A percentile compares a stretch with the other conserved stretches of the same genome.
Evolutionary conservation across 2,888 invertebrate species (phyloP).

Genomic region (Smittia sp.): DNA sequence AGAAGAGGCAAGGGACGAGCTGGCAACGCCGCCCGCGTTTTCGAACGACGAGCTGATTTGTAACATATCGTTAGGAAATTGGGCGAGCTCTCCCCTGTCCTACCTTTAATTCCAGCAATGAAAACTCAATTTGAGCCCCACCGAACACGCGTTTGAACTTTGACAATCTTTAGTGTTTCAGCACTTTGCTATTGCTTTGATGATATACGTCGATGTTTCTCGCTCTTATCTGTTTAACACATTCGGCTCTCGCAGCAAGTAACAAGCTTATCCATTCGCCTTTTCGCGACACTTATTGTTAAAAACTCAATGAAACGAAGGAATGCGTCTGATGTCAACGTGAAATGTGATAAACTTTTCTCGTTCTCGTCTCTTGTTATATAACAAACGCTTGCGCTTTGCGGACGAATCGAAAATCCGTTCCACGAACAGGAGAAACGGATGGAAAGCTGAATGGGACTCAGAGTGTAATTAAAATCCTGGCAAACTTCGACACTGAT

Average conservation of each 20-base stretch:
- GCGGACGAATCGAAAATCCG: not conserved
- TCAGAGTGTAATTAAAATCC: not conserved
- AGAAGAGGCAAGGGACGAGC: no score
- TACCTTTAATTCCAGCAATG: not conserved
- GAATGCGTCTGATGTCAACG: slow-evolving; percentile 36
- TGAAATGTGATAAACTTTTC: slow-evolving; percentile 21
- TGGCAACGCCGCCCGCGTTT: not conserved
- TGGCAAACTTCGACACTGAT: no score
- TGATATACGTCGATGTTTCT: not conserved
- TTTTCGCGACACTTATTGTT: not conserved
- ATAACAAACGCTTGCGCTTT: not conserved
- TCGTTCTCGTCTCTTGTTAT: slow-evolving; percentile 1
- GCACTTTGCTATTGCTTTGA: not conserved
- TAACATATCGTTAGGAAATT: not conserved
- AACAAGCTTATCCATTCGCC: not conserved
- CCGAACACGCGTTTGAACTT: not conserved
- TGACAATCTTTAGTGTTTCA: not conserved
- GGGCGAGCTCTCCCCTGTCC: not conserved
- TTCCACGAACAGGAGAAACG: not conserved
- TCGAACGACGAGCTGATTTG: not conserved
- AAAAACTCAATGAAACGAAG: not conserved
- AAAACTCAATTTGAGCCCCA: not conserved
- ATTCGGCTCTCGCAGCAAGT: not conserved
- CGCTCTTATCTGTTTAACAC: not conserved
- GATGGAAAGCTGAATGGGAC: not conserved